Evolutionary conservation across 1,140 invertebrate species (phyloP).

Genomic region (Neoseiulus cucumeris): DNA sequence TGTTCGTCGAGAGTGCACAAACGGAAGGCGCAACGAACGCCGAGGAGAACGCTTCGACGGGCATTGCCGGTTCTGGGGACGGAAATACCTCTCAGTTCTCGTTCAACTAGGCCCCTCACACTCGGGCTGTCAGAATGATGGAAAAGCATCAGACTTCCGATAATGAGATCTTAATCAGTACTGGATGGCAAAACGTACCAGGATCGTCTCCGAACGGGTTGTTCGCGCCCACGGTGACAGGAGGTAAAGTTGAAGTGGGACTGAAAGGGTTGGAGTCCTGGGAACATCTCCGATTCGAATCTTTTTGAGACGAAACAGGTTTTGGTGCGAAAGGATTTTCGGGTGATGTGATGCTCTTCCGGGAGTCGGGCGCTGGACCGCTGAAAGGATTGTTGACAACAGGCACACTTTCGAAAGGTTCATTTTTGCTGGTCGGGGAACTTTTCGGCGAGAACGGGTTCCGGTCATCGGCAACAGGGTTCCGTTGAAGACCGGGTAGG

Average conservation of each 20-base stretch:
- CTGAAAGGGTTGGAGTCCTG: conserved; percentile 2
- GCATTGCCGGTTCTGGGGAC: too few species aligned
- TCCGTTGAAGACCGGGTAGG: not conserved
- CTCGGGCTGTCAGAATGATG: too few species aligned
- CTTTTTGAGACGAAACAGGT: not conserved
- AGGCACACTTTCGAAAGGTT: not conserved
- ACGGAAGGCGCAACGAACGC: not conserved
- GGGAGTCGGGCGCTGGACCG: not conserved
- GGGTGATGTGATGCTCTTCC: too few species aligned
- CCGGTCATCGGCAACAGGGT: not conserved
- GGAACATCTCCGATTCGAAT: not conserved
- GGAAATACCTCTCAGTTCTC: not conserved
- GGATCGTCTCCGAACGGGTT: not conserved
- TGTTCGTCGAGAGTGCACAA: too few species aligned
- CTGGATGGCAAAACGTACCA: not conserved
- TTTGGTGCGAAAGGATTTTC: too few species aligned
- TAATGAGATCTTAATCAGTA: too few species aligned
- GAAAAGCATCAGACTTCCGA: too few species aligned
- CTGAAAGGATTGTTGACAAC: not conserved
- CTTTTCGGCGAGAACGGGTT: not conserved
- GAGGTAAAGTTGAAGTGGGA: not conserved
- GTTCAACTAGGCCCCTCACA: too few species aligned
- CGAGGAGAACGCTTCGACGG: not conserved
- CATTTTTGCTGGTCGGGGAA: not conserved
- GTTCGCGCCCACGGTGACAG: not conserved